These are phyloP conservation scores for Patiria pectinifera DNA, from an alignment of 53 echinoderm and acorn worm genomes.

Conservation along the genomic window DNA sequence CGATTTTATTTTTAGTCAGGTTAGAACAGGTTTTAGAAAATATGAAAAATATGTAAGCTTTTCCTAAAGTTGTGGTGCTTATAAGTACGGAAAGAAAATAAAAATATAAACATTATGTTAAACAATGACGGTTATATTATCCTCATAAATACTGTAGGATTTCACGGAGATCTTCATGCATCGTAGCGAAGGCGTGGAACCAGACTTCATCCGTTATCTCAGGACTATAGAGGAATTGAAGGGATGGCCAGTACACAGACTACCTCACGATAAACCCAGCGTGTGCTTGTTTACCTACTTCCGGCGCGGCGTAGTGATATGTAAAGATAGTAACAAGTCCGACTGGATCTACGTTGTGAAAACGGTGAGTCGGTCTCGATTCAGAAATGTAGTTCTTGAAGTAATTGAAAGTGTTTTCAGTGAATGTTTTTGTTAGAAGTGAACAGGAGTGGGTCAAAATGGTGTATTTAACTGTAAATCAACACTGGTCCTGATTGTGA, in stretches of 20 bases:
- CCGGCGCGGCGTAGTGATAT: slow-evolving; percentile 84
- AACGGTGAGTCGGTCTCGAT: slow-evolving; percentile 70
- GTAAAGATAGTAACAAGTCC: slow-evolving; percentile 78
- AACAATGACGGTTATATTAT: neutral
- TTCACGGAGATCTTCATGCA: slow-evolving; percentile 84
- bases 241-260: slow-evolving; percentile 78
- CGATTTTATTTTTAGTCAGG: no score
- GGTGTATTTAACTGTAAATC: no score
- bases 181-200: slow-evolving; percentile 52
- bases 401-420: neutral
- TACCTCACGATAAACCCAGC: slow-evolving; percentile 79
- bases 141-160: slow-evolving; percentile 54
- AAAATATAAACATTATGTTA: neutral
- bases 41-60: no score
- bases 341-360: slow-evolving; percentile 94
- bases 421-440: no score
- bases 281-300: slow-evolving; percentile 89
- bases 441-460: no score
- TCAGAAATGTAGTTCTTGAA: neutral
- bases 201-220: slow-evolving; percentile 76
- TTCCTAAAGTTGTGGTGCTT: no score
- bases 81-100: neutral
- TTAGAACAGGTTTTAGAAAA: no score
- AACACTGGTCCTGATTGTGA: no score
- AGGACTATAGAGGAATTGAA: slow-evolving; percentile 65